These are phyloP conservation scores for Sthenelais limicola DNA, from an alignment of 2,888 invertebrate genomes.

Conservation along the genomic window DNA sequence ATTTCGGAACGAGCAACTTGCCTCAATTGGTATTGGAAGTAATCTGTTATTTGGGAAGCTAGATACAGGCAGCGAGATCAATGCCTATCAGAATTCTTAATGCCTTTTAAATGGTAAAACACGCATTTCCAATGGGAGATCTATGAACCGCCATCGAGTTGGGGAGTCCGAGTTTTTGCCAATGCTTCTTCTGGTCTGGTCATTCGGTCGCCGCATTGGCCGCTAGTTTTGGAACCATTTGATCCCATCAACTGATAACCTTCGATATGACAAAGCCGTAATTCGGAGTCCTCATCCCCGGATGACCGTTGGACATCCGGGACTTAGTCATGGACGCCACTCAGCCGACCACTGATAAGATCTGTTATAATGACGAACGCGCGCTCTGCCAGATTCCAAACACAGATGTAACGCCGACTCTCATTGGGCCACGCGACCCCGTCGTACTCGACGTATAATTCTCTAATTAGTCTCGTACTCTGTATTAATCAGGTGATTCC, in stretches of 20 bases:
- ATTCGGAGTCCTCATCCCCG: conserved; percentile 5
- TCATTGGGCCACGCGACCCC: conserved; percentile 36
- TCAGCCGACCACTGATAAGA: conserved; percentile 6
- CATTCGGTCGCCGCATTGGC: neutral
- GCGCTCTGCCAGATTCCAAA: conserved; percentile 36
- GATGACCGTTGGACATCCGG: conserved; percentile 31
- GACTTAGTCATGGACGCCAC: conserved; percentile 23
- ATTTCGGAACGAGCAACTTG: too few species aligned
- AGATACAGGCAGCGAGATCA: too few species aligned
- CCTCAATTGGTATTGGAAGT: too few species aligned
- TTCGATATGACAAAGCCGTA: conserved; percentile 35
- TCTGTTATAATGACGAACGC: conserved; percentile 32
- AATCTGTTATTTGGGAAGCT: too few species aligned
- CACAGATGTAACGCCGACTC: conserved; percentile 37
- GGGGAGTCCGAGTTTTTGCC: neutral
- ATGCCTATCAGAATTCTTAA: too few species aligned
- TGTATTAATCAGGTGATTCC: conserved; percentile 34
- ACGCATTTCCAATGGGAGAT: neutral
- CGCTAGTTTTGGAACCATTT: conserved; percentile 19
- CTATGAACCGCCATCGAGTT: neutral
- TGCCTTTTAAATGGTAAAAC: neutral
- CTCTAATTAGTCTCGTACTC: conserved; percentile 25
- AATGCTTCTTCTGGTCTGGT: neutral
- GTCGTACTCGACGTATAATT: conserved; percentile 32
- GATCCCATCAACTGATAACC: conserved; percentile 24